Percentiles rank a stretch among this genome's conserved stretches.
These are phyloP conservation scores for Megathymus violae DNA, from an alignment of 1,140 invertebrate species.

Conservation along the genomic window DNA sequence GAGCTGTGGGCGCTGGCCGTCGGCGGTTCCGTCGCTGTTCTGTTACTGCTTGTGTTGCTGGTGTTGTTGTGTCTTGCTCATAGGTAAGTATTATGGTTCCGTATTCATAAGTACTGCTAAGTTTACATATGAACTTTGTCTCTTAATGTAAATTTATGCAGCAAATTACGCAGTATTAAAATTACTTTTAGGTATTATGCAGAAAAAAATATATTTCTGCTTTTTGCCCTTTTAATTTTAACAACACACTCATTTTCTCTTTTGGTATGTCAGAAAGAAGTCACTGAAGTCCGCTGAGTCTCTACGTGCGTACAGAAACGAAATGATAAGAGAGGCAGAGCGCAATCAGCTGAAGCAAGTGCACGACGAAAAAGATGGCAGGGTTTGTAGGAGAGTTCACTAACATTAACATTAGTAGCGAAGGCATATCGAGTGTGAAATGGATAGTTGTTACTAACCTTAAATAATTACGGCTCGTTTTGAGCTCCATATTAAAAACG, in stretches of 20 bases:
- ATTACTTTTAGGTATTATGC: too few relatives aligned
- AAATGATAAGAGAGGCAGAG: conserved; percentile 67
- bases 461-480: too few relatives aligned
- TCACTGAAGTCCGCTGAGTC: conserved; percentile 71
- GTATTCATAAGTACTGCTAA: too few relatives aligned
- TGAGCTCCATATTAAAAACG: too few relatives aligned
- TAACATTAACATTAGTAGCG: too few relatives aligned
- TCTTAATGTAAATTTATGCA: too few relatives aligned
- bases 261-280: conserved; percentile 54
- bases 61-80: conserved; percentile 86
- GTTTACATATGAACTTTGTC: too few relatives aligned
- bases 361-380: conserved; percentile 54
- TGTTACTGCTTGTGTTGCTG: conserved; percentile 86
- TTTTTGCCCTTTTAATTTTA: too few relatives aligned
- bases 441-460: too few relatives aligned
- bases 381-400: conserved; percentile 5
- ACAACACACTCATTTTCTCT: neutral
- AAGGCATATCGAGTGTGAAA: too few relatives aligned
- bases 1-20: conserved; percentile 78
- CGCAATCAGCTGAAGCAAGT: conserved; percentile 69
- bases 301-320: conserved; percentile 65
- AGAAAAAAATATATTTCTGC: too few relatives aligned
- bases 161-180: too few relatives aligned
- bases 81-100: conserved; percentile 64
- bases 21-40: conserved; percentile 78